Evolutionary conservation across 2,797 vertebrate species (phyloP).

Genomic region (Sarcoramphus papa): DNA sequence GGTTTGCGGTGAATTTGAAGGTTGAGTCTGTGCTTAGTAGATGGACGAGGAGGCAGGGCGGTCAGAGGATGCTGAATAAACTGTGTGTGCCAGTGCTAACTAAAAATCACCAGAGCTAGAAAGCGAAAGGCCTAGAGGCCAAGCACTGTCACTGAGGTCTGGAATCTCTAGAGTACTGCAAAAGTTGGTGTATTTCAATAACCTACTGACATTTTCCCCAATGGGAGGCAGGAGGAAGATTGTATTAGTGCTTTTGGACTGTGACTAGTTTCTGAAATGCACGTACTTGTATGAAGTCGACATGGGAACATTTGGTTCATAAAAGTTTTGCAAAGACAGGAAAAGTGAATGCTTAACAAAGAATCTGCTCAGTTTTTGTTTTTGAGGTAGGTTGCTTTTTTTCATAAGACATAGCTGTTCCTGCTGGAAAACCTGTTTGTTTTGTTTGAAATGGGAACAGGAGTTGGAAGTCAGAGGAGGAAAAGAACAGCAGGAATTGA

Average conservation of each 20-base stretch:
- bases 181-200: background rate
- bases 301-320: background rate
- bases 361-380: background rate
- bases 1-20: background rate
- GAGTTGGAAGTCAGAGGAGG: background rate
- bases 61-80: background rate
- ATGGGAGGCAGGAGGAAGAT: background rate
- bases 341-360: background rate
- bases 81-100: background rate
- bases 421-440: background rate
- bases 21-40: background rate
- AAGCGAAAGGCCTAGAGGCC: background rate
- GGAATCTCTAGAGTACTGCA: background rate
- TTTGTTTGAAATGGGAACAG: background rate
- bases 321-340: background rate
- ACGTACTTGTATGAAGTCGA: background rate
- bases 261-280: background rate
- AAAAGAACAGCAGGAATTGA: background rate
- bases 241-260: background rate
- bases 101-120: background rate
- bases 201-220: background rate
- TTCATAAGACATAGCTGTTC: background rate
- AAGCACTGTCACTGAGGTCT: background rate
- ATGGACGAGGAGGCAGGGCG: background rate
- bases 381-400: background rate